Conservation (phyloP, 2,113 vertebrate genomes). For the Paramormyrops kingsleyae region DNA sequence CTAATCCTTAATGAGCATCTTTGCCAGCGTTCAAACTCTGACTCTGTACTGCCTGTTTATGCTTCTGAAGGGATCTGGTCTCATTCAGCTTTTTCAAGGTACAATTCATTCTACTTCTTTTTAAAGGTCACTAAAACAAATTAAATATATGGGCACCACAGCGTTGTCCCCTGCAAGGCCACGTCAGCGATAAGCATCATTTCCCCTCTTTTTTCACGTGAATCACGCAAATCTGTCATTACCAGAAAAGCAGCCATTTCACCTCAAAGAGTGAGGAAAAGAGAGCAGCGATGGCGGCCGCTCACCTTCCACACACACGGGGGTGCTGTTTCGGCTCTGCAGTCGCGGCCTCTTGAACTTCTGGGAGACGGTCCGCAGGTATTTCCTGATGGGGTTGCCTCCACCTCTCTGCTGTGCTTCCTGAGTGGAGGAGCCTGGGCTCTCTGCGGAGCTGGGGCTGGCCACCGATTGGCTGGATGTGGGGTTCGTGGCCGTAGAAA, state of each 20-base stretch:
- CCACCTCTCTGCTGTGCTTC: slow-evolving; percentile 51
- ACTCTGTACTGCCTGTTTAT: neutral
- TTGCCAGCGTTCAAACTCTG: neutral
- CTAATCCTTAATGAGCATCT: neutral
- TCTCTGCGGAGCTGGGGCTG: slow-evolving; percentile 29
- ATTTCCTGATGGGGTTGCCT: slow-evolving; percentile 61
- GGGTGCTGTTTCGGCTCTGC: slow-evolving; percentile 43
- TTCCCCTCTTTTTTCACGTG: neutral
- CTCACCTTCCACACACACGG: slow-evolving; percentile 32
- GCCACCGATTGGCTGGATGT: slow-evolving; percentile 24
- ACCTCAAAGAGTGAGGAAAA: neutral
- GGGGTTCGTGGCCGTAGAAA: slow-evolving; percentile 32
- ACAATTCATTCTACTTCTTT: neutral
- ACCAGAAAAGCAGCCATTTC: neutral
- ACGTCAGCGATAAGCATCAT: neutral
- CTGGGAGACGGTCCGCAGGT: slow-evolving; percentile 63
- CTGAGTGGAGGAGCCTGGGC: slow-evolving; percentile 28
- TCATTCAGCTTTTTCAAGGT: neutral
- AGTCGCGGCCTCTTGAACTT: slow-evolving; percentile 58
- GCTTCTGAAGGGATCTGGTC: neutral
- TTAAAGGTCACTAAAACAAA: neutral
- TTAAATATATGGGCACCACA: neutral
- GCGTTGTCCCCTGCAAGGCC: neutral
- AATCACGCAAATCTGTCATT: neutral
- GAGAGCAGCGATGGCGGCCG: neutral